Percentiles rank a stretch among this genome's conserved stretches.
These are phyloP conservation scores for Scrobipalpa costella DNA, from an alignment of 2,888 invertebrate species.

Conservation along the genomic window DNA sequence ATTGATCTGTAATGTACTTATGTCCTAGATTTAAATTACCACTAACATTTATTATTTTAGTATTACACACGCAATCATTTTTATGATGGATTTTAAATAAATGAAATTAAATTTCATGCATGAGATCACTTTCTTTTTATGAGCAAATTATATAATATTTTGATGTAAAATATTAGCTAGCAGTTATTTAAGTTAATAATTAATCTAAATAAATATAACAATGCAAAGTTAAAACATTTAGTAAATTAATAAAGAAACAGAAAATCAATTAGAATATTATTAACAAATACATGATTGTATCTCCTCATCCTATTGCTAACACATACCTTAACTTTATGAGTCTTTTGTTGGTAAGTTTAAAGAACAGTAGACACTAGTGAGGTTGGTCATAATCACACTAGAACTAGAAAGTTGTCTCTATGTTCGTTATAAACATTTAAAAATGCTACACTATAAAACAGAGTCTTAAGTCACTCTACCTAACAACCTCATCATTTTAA, in stretches of 20 bases:
- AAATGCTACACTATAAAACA: not conserved
- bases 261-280: not conserved
- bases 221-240: no score
- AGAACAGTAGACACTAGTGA: not conserved
- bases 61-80: not conserved
- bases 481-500: no score
- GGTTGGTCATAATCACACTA: not conserved
- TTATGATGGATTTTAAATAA: not conserved
- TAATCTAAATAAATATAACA: not conserved
- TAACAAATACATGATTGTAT: not conserved
- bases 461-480: not conserved
- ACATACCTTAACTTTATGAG: not conserved
- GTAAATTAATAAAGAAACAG: not conserved
- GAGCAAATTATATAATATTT: not conserved
- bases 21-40: not conserved
- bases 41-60: conserved; percentile 5
- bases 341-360: not conserved
- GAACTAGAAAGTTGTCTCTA: not conserved
- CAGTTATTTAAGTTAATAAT: not conserved
- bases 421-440: not conserved
- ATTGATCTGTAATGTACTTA: conserved; percentile 10
- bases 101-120: not conserved
- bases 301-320: not conserved
- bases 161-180: conserved; percentile 1
- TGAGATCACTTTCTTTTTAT: conserved; percentile 10